Evolutionary conservation across 2,888 invertebrate genomes (phyloP).

Genomic region (Drosophila emarginata): DNA sequence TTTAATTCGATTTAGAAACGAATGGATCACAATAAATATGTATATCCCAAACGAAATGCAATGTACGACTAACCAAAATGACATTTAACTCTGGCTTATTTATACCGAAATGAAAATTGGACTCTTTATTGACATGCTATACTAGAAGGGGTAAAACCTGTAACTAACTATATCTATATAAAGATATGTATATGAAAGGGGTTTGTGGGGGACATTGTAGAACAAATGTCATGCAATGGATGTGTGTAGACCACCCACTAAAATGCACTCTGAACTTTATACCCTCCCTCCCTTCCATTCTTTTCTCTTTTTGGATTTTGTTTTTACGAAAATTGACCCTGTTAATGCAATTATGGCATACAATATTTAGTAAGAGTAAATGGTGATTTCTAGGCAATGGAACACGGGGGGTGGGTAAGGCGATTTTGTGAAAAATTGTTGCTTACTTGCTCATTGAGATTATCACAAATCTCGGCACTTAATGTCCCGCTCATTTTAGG

Average conservation of each 20-base stretch:
- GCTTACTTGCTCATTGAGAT: constrained; percentile 83
- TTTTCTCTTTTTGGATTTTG: no score
- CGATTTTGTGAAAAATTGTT: not conserved
- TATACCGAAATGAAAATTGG: constrained; percentile 43
- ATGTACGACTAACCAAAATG: constrained; percentile 49
- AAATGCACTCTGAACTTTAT: constrained; percentile 40
- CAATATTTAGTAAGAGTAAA: constrained; percentile 9
- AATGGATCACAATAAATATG: not conserved
- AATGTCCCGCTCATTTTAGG: constrained; percentile 81
- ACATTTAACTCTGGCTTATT: constrained; percentile 41
- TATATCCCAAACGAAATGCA: constrained; percentile 22
- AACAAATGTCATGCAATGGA: not conserved
- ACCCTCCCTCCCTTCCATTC: not conserved
- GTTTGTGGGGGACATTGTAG: not conserved
- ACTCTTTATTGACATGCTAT: constrained; percentile 62
- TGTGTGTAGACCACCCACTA: not conserved
- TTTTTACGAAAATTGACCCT: constrained; percentile 30
- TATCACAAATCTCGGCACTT: constrained; percentile 82
- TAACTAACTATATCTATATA: constrained; percentile 1
- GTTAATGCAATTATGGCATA: constrained; percentile 9
- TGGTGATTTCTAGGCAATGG: constrained; percentile 14
- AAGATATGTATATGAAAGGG: not conserved
- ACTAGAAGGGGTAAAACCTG: constrained; percentile 10
- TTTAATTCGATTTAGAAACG: no score
- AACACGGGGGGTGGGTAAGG: not conserved